Evolutionary conservation across 2,797 vertebrate genomes (phyloP).

Genomic region (Myotis findleyi): DNA sequence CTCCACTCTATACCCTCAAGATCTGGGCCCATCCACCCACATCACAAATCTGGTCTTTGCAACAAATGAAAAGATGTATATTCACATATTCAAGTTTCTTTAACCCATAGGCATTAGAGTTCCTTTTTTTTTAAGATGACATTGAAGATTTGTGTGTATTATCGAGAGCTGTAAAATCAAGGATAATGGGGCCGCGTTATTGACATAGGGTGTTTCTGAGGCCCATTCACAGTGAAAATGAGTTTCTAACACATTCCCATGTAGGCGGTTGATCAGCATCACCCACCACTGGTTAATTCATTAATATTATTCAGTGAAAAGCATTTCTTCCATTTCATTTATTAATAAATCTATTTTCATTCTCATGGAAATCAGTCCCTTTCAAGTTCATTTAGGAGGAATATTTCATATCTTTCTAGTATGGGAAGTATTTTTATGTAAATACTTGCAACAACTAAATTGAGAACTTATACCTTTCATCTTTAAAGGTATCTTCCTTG

Average conservation of each 20-base stretch:
- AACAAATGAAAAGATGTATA: neutral
- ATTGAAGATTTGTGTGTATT: neutral
- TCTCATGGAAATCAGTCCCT: conserved; percentile 75
- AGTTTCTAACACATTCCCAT: conserved; percentile 80
- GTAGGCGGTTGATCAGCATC: conserved; percentile 78
- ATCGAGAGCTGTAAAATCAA: neutral
- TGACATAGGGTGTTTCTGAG: neutral
- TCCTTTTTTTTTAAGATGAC: neutral
- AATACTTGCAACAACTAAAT: conserved; percentile 65
- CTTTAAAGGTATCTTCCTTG: conserved; percentile 56
- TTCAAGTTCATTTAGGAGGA: conserved; percentile 73
- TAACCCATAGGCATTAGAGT: neutral
- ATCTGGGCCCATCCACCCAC: neutral
- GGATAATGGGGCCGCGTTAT: neutral
- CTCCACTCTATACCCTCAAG: neutral
- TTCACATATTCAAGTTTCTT: conserved; percentile 16
- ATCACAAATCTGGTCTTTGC: neutral
- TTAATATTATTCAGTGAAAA: conserved; percentile 81
- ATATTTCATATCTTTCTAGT: conserved; percentile 70
- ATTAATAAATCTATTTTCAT: conserved; percentile 75
- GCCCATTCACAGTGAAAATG: conserved; percentile 81
- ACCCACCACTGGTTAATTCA: conserved; percentile 79
- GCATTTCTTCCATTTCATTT: conserved; percentile 74
- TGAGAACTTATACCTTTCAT: conserved; percentile 59
- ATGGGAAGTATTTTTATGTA: conserved; percentile 52